A percentile compares a stretch with the other conserved stretches of the same genome.
phyloP scores from a whole-genome alignment of 2,888 invertebrate genomes.

The Dioctria rufipes region DNA sequence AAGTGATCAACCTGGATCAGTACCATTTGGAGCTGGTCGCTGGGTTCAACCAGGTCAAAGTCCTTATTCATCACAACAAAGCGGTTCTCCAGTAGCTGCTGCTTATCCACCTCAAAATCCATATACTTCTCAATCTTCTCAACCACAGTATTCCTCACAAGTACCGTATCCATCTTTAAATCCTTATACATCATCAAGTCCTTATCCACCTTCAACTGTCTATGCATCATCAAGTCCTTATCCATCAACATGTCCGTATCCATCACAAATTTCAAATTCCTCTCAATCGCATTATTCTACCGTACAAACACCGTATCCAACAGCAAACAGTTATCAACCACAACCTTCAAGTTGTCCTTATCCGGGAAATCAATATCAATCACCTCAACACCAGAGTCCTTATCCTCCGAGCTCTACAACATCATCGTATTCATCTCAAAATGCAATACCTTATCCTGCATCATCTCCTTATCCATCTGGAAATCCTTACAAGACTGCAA shows the following conservation, averaged over 20 bases:
- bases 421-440: slow-evolving; percentile 14
- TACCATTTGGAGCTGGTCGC: slow-evolving; percentile 38
- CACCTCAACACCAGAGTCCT: background rate
- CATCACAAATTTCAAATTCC: slow-evolving; percentile 48
- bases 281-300: slow-evolving; percentile 57
- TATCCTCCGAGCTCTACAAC: slow-evolving; percentile 33
- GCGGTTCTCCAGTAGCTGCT: slow-evolving; percentile 56
- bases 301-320: slow-evolving; percentile 59
- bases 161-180: too few relatives aligned
- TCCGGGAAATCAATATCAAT: slow-evolving; percentile 27
- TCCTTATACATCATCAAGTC: slow-evolving; percentile 61
- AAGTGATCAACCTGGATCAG: slow-evolving; percentile 1
- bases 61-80: slow-evolving; percentile 35
- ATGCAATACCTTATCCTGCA: slow-evolving; percentile 8
- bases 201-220: slow-evolving; percentile 59
- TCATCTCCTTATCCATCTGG: slow-evolving; percentile 20
- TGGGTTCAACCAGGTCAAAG: slow-evolving; percentile 48
- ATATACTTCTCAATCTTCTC: slow-evolving; percentile 54
- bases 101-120: slow-evolving; percentile 62
- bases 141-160: slow-evolving; percentile 55
- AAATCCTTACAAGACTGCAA: slow-evolving; percentile 22
- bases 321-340: slow-evolving; percentile 46
- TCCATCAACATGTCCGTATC: slow-evolving; percentile 54
- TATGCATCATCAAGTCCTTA: slow-evolving; percentile 57
- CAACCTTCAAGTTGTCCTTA: background rate